phyloP scores from a whole-genome alignment of 1,140 invertebrate species.

The Saccostrea cuccullata region DNA sequence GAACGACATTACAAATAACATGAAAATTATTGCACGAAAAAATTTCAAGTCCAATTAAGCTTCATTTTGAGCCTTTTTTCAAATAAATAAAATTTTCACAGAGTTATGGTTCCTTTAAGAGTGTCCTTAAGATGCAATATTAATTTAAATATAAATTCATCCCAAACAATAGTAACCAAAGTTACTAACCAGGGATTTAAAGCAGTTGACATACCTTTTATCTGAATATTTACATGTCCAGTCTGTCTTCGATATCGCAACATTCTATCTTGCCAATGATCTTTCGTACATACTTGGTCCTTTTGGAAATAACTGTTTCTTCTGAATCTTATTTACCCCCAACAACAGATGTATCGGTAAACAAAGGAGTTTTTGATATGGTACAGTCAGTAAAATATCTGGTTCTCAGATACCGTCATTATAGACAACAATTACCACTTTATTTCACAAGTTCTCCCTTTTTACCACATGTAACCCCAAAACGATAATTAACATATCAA shows the following conservation, averaged over 20 bases:
- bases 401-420: not conserved
- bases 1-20: no score
- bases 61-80: no score
- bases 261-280: not conserved
- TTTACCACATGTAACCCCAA: not conserved
- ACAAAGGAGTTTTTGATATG: not conserved
- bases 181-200: not conserved
- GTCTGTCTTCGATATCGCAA: not conserved
- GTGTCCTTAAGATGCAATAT: no score
- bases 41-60: no score
- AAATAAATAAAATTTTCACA: no score
- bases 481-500: not conserved
- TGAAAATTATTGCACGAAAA: no score
- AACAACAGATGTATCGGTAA: not conserved
- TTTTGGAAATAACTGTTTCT: not conserved
- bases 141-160: no score
- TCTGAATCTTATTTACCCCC: no score
- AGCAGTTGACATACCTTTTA: not conserved
- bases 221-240: not conserved
- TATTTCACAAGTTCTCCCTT: not conserved
- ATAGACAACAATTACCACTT: slow-evolving; percentile 20
- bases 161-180: no score
- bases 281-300: not conserved
- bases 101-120: no score
- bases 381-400: not conserved